Percentiles rank a stretch among this genome's conserved stretches.
Conservation (phyloP, 1,140 invertebrate genomes). For the Drosophila nigromelanica region DNA sequence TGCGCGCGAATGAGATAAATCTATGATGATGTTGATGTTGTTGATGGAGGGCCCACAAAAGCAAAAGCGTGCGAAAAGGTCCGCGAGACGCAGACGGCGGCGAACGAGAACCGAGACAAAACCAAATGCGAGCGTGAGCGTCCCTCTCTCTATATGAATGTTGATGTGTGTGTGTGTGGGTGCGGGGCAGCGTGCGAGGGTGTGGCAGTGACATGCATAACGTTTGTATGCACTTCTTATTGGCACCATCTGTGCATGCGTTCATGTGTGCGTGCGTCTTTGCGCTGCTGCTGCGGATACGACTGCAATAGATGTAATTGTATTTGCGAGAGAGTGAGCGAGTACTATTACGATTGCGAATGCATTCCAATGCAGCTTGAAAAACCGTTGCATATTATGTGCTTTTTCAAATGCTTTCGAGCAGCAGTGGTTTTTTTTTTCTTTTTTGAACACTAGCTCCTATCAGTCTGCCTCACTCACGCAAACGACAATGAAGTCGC, state of each 20-base stretch:
- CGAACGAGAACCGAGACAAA: slow-evolving; percentile 37
- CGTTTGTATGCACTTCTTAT: slow-evolving; percentile 24
- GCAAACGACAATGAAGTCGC: not conserved
- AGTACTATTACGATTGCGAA: slow-evolving; percentile 32
- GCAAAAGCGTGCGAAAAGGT: slow-evolving; percentile 58
- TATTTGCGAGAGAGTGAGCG: slow-evolving; percentile 32
- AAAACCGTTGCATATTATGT: slow-evolving; percentile 56
- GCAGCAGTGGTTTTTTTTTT: slow-evolving; percentile 29
- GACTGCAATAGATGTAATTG: slow-evolving; percentile 22
- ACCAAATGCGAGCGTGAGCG: slow-evolving; percentile 40
- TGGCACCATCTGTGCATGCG: slow-evolving; percentile 23
- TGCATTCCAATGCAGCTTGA: slow-evolving; percentile 56
- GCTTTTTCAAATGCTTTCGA: slow-evolving; percentile 37
- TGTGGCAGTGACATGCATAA: slow-evolving; percentile 73
- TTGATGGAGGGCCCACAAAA: slow-evolving; percentile 25
- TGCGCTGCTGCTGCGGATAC: slow-evolving; percentile 2
- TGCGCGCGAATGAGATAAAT: slow-evolving; percentile 80
- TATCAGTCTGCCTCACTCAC: slow-evolving; percentile 24
- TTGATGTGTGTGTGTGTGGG: slow-evolving; percentile 1
- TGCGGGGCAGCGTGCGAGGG: slow-evolving; percentile 53
- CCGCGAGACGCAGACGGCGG: slow-evolving; percentile 39
- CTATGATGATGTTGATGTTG: slow-evolving; percentile 75
- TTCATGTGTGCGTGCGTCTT: not conserved
- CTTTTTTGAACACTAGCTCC: slow-evolving; percentile 1
- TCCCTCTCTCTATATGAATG: slow-evolving; percentile 23